These are phyloP conservation scores for Anastrepha obliqua DNA, from an alignment of 1,140 invertebrate genomes.

Conservation along the genomic window DNA sequence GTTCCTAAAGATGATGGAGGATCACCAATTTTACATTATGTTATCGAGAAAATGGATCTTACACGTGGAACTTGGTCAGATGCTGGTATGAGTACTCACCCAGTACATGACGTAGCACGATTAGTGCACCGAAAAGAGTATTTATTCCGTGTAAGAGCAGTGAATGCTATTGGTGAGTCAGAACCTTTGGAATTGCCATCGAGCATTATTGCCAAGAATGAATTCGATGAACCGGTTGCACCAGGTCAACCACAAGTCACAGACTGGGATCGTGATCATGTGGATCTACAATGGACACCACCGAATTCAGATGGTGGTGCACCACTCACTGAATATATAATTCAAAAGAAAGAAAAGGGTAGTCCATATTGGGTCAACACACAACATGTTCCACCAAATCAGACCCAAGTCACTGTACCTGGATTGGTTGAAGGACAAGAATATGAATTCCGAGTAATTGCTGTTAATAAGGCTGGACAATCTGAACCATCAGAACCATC, in stretches of 20 bases:
- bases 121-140: slow-evolving; percentile 96
- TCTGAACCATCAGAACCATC: slow-evolving; percentile 96
- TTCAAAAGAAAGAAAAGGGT: slow-evolving; percentile 98
- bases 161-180: slow-evolving; percentile 96
- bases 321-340: slow-evolving; percentile 93
- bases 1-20: slow-evolving; percentile 92
- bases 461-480: slow-evolving; percentile 95
- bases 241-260: slow-evolving; percentile 91
- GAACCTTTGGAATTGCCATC: slow-evolving; percentile 90
- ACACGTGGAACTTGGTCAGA: slow-evolving; percentile 96
- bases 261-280: slow-evolving; percentile 95
- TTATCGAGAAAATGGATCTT: slow-evolving; percentile 98
- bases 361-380: slow-evolving; percentile 94
- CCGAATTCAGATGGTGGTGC: slow-evolving; percentile 93
- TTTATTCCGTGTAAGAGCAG: slow-evolving; percentile 92
- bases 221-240: slow-evolving; percentile 93
- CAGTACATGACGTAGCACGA: slow-evolving; percentile 88
- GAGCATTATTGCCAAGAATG: slow-evolving; percentile 94
- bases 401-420: slow-evolving; percentile 87
- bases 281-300: slow-evolving; percentile 91
- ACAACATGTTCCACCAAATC: slow-evolving; percentile 86
- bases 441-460: slow-evolving; percentile 97
- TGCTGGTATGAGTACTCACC: slow-evolving; percentile 89
- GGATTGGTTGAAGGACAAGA: slow-evolving; percentile 95
- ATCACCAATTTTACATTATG: slow-evolving; percentile 95